phyloP scores from a whole-genome alignment of 2,797 vertebrate genomes.

The Notolabrus celidotus region DNA sequence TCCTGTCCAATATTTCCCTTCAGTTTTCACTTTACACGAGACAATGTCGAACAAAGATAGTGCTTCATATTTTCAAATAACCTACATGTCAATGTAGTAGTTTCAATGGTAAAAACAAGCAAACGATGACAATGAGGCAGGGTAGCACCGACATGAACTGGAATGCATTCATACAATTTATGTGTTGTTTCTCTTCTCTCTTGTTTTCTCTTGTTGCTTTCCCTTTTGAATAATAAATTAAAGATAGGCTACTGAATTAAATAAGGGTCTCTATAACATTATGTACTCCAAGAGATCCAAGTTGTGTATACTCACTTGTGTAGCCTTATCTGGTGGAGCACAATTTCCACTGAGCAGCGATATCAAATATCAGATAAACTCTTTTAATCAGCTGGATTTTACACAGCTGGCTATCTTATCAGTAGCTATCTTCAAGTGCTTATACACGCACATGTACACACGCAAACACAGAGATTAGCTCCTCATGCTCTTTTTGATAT shows the following conservation, averaged over 20 bases:
- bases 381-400: conserved; percentile 40
- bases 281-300: no score
- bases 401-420: not conserved
- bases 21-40: conserved; percentile 17
- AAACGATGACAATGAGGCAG: not conserved
- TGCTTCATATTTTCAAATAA: not conserved
- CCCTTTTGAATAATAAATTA: fast-evolving
- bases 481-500: conserved; percentile 5
- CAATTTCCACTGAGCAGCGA: conserved; percentile 47
- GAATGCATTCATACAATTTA: not conserved
- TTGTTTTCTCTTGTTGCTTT: no score
- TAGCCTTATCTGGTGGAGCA: conserved; percentile 15
- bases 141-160: not conserved
- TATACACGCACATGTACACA: not conserved
- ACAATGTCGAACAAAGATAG: not conserved
- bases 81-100: not conserved
- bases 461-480: conserved; percentile 5
- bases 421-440: not conserved
- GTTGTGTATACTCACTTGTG: no score
- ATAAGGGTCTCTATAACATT: no score
- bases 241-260: no score
- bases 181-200: not conserved
- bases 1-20: conserved; percentile 61
- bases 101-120: not conserved
- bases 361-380: conserved; percentile 41